Evolutionary conservation across 2,888 invertebrate genomes (phyloP).

Genomic region (Himalopsyche kuldschensis): DNA sequence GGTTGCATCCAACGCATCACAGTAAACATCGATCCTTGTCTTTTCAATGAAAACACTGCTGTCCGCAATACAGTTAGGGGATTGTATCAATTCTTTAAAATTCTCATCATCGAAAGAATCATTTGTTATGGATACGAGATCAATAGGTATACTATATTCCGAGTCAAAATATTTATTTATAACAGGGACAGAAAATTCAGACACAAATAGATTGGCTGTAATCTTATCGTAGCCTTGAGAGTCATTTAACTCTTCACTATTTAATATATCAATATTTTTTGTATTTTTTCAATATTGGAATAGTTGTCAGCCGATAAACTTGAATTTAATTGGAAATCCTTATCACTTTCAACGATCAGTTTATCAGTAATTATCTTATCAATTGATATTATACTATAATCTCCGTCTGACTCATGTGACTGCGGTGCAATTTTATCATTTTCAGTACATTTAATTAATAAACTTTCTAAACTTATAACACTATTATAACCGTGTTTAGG

Average conservation of each 20-base stretch:
- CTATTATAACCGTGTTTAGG: background rate
- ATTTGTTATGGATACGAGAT: background rate
- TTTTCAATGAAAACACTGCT: constrained; percentile 5
- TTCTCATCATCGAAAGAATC: background rate
- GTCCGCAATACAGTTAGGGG: background rate
- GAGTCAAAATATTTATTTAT: background rate
- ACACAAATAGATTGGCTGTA: background rate
- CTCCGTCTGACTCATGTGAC: background rate
- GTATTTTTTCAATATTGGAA: background rate
- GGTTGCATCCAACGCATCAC: constrained; percentile 6
- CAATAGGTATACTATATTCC: background rate
- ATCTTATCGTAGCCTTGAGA: background rate
- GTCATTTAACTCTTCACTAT: background rate
- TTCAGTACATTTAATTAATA: background rate
- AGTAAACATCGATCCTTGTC: constrained; percentile 27
- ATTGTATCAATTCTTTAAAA: background rate
- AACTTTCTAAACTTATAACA: background rate
- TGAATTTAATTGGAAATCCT: background rate
- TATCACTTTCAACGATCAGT: background rate
- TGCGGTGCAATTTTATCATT: background rate
- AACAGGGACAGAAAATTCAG: background rate
- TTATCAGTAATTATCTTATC: background rate
- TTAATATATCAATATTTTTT: background rate
- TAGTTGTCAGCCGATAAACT: background rate
- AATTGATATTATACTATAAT: background rate